These are phyloP conservation scores for Ellobius talpinus DNA, from an alignment of 2,113 vertebrate species.

Conservation along the genomic window DNA sequence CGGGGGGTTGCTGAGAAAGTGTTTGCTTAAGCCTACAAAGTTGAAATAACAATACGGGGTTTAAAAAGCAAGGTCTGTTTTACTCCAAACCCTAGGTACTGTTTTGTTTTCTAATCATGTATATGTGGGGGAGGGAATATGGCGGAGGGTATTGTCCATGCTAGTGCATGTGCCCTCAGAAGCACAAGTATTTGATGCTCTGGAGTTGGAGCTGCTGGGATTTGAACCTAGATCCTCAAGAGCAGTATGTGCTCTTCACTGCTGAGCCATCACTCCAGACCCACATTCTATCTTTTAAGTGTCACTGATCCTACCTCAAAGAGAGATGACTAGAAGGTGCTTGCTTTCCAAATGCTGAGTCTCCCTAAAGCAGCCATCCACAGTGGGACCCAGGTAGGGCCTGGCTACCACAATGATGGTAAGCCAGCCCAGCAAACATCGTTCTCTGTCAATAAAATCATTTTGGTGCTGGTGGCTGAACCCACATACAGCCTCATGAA, in stretches of 20 bases:
- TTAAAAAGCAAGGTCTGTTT: constrained; percentile 20
- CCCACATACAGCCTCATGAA: background rate
- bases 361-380: background rate
- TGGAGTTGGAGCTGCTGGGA: background rate
- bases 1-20: background rate
- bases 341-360: constrained; percentile 6
- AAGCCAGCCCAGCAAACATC: background rate
- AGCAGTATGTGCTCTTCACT: background rate
- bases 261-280: background rate
- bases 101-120: background rate
- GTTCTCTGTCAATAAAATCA: background rate
- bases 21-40: constrained; percentile 3
- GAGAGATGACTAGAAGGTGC: background rate
- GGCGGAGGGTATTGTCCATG: background rate
- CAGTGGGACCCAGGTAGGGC: background rate
- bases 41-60: background rate
- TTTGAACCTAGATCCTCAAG: background rate
- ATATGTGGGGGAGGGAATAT: too few relatives aligned
- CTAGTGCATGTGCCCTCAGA: background rate
- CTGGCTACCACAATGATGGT: background rate
- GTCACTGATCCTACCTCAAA: background rate
- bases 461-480: background rate
- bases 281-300: background rate
- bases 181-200: background rate
- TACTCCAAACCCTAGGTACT: background rate